Evolutionary conservation across 2,797 vertebrate species (phyloP).

Genomic region (Paguma larvata): DNA sequence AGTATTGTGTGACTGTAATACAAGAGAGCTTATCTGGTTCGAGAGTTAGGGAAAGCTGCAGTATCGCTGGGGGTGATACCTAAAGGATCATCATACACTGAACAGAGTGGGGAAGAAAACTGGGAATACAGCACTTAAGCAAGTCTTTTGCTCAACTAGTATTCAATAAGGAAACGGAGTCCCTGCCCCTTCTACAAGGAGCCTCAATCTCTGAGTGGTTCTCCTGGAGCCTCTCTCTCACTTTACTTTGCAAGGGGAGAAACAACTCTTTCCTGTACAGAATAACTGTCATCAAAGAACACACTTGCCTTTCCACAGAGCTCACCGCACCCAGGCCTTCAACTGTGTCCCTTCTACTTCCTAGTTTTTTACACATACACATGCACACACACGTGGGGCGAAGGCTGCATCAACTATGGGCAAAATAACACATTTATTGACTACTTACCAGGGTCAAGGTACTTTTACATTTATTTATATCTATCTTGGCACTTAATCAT

Average conservation of each 20-base stretch:
- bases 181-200: not conserved
- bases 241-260: not conserved
- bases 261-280: not conserved
- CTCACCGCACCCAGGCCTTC: not conserved
- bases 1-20: not conserved
- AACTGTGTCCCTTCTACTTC: not conserved
- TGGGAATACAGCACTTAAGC: rapidly evolving
- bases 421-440: not conserved
- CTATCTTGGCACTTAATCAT: not conserved
- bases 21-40: not conserved
- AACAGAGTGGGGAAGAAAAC: too few relatives aligned
- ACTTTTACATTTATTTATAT: not conserved
- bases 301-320: not conserved
- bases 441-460: not conserved
- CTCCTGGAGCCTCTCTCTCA: not conserved
- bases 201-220: not conserved
- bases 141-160: not conserved
- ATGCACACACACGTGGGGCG: too few relatives aligned
- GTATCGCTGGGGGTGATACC: too few relatives aligned
- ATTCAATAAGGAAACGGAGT: not conserved
- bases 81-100: too few relatives aligned
- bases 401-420: not conserved
- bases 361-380: not conserved
- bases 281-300: not conserved
- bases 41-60: not conserved